Conservation (phyloP, 2,113 vertebrate genomes). For the Periophthalmodon schlosseri region DNA sequence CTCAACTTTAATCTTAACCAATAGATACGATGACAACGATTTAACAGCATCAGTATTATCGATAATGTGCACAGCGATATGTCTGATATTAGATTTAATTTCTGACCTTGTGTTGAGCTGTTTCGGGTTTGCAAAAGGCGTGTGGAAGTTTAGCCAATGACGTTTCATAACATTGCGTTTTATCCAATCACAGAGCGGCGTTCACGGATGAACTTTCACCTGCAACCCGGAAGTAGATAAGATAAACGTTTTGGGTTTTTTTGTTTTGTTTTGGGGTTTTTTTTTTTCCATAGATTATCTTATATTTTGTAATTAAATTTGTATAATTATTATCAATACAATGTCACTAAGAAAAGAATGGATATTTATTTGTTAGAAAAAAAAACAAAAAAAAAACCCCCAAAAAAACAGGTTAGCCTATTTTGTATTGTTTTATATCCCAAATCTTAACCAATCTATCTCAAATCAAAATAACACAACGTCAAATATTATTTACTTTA, state of each 20-base stretch:
- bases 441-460: too few species aligned
- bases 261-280: too few species aligned
- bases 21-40: background rate
- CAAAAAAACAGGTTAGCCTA: background rate
- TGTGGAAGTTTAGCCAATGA: slow-evolving; percentile 55
- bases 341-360: background rate
- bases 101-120: slow-evolving; percentile 71
- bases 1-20: background rate
- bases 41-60: background rate
- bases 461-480: too few species aligned
- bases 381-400: too few species aligned
- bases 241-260: too few species aligned
- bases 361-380: too few species aligned
- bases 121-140: slow-evolving; percentile 33
- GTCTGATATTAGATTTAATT: background rate
- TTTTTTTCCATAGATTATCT: background rate
- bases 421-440: too few species aligned
- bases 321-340: background rate
- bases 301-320: background rate
- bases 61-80: background rate
- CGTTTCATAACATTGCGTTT: slow-evolving; percentile 34
- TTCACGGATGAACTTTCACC: slow-evolving; percentile 26
- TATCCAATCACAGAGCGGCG: slow-evolving; percentile 40
- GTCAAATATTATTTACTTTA: too few species aligned
- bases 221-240: slow-evolving; percentile 32